Evolutionary conservation across 2,797 vertebrate genomes (phyloP).

Genomic region (Trichosurus vulpecula): DNA sequence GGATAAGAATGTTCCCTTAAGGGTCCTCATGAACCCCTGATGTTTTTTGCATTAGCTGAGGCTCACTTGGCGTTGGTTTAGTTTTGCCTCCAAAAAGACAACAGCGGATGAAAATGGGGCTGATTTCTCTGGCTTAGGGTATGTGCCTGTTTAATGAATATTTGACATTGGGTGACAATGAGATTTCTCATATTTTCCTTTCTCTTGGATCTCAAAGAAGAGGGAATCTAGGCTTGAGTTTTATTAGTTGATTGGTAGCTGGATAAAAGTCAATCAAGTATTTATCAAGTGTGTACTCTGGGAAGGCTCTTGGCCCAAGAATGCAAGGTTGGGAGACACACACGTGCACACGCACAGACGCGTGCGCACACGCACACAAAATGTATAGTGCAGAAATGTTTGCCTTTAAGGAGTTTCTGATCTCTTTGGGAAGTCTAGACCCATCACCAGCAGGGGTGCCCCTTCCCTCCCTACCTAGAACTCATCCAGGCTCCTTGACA

Average conservation of each 20-base stretch:
- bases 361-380: background rate
- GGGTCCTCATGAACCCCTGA: conserved; percentile 80
- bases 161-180: conserved; percentile 58
- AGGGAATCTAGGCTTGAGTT: conserved; percentile 63
- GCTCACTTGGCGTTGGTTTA: conserved; percentile 75
- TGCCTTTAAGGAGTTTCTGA: conserved; percentile 4
- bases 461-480: background rate
- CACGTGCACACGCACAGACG: no score
- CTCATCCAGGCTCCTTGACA: background rate
- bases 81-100: conserved; percentile 70
- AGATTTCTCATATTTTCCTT: conserved; percentile 9
- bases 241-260: conserved; percentile 65
- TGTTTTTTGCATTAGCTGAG: conserved; percentile 77
- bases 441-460: no score
- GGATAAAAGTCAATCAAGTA: conserved; percentile 51
- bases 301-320: conserved; percentile 19
- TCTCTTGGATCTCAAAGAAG: conserved; percentile 58
- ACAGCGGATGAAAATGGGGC: conserved; percentile 11
- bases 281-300: background rate
- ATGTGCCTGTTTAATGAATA: conserved; percentile 65
- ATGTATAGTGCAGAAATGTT: background rate
- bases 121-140: conserved; percentile 60
- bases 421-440: background rate
- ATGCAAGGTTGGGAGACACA: background rate
- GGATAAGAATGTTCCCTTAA: conserved; percentile 76